Base-by-base conservation (phyloP, 2,888 invertebrate species). In the Dinocampus coccinellae region DNA sequence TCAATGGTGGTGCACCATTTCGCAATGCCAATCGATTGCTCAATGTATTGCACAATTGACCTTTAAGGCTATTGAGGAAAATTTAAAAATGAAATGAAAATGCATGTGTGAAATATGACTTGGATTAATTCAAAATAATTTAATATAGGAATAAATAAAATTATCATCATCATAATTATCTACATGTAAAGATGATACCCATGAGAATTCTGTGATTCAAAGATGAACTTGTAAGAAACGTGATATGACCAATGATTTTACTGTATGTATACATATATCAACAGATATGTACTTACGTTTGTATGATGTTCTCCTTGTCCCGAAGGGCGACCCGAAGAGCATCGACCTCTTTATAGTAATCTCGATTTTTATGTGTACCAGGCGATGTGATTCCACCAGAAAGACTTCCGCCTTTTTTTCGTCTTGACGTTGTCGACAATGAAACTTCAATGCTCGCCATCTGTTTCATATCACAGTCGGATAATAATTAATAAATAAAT, bases 401-500 rank as follows among this genome's bases (percentile, higher is more conserved):
- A 77, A 86, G 78, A 74, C 89, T 89, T 73, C 89, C 88, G 66
- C 90, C 89, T 72, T 91, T 89, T 73, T 92, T 90, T 76, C 92
- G 88, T 65, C 91, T 87, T 1, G 91, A 91, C n/a, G 90, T 90
- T 70, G 90, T 91, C 60, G 91, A 92, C 80, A 95, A 88, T 1
- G 95, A 95, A 66, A 95, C 94, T 87, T 95, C 95, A 80, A 95
- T 94, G 82, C 92, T 94, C 72, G 95, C 94, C 94, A 95, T 95
- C 94, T 95, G 83, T 22, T 85, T 84, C 13, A 4, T 16, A n/a
- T 47, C 6, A 47, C 47, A 47, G 10, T 73, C 33, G n/a, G n/a
- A n/a, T n/a, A n/a, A n/a, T n/a, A n/a, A n/a, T n/a, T n/a, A n/a
- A n/a, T n/a, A n/a, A n/a, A n/a, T n/a, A n/a, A n/a, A n/a, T n/a